Percentiles rank a stretch among this genome's conserved stretches.
phyloP scores from a whole-genome alignment of 2,888 invertebrate genomes.

The Pachymerium ferrugineum region DNA sequence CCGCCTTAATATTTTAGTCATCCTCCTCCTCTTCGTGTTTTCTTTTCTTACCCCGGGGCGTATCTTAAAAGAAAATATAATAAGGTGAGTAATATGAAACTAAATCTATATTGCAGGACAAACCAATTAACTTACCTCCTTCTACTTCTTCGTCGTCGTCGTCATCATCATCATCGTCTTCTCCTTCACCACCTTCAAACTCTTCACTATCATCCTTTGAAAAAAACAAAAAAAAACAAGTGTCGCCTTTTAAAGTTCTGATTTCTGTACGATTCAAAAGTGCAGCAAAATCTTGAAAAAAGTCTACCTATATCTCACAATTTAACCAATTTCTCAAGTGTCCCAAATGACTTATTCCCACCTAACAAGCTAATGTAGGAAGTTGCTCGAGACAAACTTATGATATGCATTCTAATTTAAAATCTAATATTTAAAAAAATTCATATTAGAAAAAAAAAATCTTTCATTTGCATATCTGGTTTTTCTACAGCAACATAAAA shows the following conservation, averaged over 20 bases:
- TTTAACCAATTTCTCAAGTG: neutral
- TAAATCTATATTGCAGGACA: neutral
- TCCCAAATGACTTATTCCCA: neutral
- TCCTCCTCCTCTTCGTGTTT: conserved; percentile 57
- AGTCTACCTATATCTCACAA: neutral
- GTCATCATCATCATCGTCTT: conserved; percentile 55
- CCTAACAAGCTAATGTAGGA: neutral
- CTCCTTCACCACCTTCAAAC: conserved; percentile 55
- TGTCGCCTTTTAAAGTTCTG: neutral
- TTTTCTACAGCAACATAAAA: neutral
- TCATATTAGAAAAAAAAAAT: too few relatives aligned
- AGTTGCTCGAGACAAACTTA: neutral
- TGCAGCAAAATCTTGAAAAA: neutral
- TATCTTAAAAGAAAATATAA: conserved; percentile 42
- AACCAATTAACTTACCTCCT: neutral
- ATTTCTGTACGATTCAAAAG: neutral
- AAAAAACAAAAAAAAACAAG: conserved; percentile 22
- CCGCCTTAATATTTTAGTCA: neutral
- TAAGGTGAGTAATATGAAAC: neutral
- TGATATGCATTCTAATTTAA: neutral
- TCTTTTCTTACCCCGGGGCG: conserved; percentile 65
- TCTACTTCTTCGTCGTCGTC: conserved; percentile 54
- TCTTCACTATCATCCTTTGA: conserved; percentile 58
- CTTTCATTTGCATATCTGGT: conserved; percentile 10
- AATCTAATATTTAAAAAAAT: too few relatives aligned